These are phyloP conservation scores for Troides oblongomaculatus DNA, from an alignment of 2,888 invertebrate genomes.

Conservation along the genomic window DNA sequence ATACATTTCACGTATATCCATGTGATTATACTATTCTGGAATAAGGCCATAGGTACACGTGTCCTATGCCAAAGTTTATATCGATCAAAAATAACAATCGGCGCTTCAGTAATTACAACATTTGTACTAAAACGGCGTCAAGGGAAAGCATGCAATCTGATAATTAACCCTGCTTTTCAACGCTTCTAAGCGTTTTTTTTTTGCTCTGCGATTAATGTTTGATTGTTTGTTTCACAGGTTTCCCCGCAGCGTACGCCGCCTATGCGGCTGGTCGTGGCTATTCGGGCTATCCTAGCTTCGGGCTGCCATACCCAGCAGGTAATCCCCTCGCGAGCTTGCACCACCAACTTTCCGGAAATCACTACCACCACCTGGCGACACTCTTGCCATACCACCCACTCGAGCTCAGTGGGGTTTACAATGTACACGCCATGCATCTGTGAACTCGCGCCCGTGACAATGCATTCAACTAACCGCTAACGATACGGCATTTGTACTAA, in stretches of 20 bases:
- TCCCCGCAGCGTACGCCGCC: slow-evolving; percentile 97
- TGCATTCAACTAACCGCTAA: slow-evolving; percentile 76
- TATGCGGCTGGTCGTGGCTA: slow-evolving; percentile 98
- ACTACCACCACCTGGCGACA: slow-evolving; percentile 82
- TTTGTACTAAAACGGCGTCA: slow-evolving; percentile 38
- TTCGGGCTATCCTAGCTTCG: slow-evolving; percentile 98
- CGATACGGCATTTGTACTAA: slow-evolving; percentile 56
- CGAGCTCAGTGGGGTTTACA: slow-evolving; percentile 83
- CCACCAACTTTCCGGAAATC: slow-evolving; percentile 83
- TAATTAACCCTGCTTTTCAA: slow-evolving; percentile 53
- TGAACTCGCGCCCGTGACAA: slow-evolving; percentile 81
- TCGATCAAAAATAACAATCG: slow-evolving; percentile 47
- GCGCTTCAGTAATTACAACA: slow-evolving; percentile 40
- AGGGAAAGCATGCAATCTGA: slow-evolving; percentile 58
- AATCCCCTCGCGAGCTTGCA: slow-evolving; percentile 91
- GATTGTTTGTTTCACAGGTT: slow-evolving; percentile 84
- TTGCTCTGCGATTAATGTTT: slow-evolving; percentile 45
- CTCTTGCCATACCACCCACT: slow-evolving; percentile 84
- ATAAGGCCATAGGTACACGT: slow-evolving; percentile 60
- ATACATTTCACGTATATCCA: slow-evolving; percentile 58
- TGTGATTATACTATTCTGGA: slow-evolving; percentile 69
- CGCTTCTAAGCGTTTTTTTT: slow-evolving; percentile 34
- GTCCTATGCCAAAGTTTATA: slow-evolving; percentile 53
- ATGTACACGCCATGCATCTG: slow-evolving; percentile 89
- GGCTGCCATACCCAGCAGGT: slow-evolving; percentile 98